Evolutionary conservation across 1,140 invertebrate species (phyloP).

Genomic region (Sarcophaga bullata): DNA sequence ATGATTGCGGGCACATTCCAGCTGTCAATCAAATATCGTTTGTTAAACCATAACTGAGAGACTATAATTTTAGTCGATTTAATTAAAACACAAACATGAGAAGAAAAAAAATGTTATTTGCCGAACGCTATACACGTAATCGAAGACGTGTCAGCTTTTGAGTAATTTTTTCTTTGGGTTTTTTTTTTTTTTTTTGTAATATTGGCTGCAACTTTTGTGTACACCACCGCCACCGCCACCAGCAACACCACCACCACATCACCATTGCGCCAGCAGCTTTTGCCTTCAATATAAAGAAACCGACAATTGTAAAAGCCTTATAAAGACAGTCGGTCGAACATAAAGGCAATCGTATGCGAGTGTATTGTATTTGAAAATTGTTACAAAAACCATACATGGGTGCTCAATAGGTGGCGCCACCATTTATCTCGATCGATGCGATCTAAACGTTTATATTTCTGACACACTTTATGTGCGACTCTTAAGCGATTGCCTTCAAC

Average conservation of each 20-base stretch:
- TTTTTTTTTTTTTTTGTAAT: neutral
- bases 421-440: neutral
- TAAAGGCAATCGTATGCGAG: neutral
- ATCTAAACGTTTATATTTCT: neutral
- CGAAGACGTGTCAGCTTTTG: constrained; percentile 4
- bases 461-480: constrained; percentile 12
- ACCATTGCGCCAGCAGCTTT: neutral
- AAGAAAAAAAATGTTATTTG: neutral
- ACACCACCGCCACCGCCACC: neutral
- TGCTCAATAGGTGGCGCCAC: constrained; percentile 37
- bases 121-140: neutral
- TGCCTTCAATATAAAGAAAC: neutral
- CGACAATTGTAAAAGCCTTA: neutral
- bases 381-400: constrained; percentile 24
- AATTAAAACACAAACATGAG: constrained; percentile 30
- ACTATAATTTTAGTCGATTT: constrained; percentile 20
- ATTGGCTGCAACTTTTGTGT: no score
- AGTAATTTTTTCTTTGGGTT: constrained; percentile 12
- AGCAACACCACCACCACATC: neutral
- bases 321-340: neutral
- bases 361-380: constrained; percentile 5
- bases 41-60: constrained; percentile 32
- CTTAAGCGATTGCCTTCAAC: neutral
- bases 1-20: constrained; percentile 34
- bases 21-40: constrained; percentile 20